These are phyloP conservation scores for Stenichneumon culpator DNA, from an alignment of 2,888 invertebrate genomes.

Conservation along the genomic window DNA sequence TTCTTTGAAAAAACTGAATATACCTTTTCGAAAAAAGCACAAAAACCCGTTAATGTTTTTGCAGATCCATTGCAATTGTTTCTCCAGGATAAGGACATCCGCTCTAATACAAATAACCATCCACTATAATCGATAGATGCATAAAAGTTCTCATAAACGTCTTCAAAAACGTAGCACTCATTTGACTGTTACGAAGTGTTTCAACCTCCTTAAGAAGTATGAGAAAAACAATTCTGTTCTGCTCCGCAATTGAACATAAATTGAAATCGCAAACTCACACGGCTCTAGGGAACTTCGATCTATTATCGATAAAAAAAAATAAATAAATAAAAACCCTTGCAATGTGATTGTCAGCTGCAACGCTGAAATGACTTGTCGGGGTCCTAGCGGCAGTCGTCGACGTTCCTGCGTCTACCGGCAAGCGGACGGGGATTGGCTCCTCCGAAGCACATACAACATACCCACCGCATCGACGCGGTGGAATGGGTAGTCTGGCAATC, in stretches of 20 bases:
- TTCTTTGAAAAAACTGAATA: no score
- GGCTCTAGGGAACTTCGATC: neutral
- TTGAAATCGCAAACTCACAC: neutral
- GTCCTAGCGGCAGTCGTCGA: neutral
- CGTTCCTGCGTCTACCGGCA: conserved; percentile 67
- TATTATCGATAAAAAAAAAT: neutral
- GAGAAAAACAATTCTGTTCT: no score
- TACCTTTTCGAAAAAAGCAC: no score
- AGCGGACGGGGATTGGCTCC: conserved; percentile 61
- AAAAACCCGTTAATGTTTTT: no score
- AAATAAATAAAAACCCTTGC: neutral
- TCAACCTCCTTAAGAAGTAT: no score
- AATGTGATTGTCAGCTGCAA: neutral
- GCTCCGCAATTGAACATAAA: neutral
- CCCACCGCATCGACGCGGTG: conserved; percentile 62
- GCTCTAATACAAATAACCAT: no score
- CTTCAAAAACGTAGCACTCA: no score
- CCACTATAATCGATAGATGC: no score
- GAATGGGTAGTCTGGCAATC: conserved; percentile 80
- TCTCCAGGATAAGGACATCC: no score
- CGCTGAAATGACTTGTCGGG: neutral
- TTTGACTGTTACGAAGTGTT: no score
- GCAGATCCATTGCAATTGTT: no score
- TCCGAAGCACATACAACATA: conserved; percentile 7
- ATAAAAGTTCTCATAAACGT: no score